Evolutionary conservation across 64 coral and sea anemone species (phyloP).

Genomic region (Montipora capricornis): DNA sequence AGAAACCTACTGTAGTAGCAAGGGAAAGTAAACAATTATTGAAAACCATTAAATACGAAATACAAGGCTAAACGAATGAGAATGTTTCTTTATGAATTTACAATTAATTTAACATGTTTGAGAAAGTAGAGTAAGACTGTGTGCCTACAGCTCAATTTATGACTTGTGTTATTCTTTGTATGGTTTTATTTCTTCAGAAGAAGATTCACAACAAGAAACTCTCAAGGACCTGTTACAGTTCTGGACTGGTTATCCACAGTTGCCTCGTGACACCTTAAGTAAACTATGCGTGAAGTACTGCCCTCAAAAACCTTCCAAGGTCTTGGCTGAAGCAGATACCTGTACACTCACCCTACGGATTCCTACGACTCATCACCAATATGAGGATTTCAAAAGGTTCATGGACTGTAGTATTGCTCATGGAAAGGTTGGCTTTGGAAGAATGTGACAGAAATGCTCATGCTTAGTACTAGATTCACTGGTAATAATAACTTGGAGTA

Average conservation of each 20-base stretch:
- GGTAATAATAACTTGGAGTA: constrained; percentile 14
- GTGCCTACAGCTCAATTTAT: not conserved
- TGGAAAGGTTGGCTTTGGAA: constrained; percentile 10
- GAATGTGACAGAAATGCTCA: not conserved
- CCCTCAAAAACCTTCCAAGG: not conserved
- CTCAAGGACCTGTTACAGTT: not conserved
- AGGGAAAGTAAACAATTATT: not conserved
- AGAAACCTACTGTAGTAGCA: not conserved
- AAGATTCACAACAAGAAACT: constrained; percentile 3
- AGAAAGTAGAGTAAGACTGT: not conserved
- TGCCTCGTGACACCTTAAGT: constrained; percentile 18
- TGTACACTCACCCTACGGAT: constrained; percentile 15
- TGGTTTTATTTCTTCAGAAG: constrained; percentile 13
- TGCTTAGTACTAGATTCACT: constrained; percentile 14
- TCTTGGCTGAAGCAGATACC: constrained; percentile 22
- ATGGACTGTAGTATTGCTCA: not conserved
- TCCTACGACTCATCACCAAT: not conserved
- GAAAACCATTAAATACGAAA: not conserved
- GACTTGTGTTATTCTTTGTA: not conserved
- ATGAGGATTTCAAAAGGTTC: constrained; percentile 16
- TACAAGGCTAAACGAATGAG: not conserved
- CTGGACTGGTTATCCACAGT: constrained; percentile 10
- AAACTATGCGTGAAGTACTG: constrained; percentile 9
- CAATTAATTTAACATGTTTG: not conserved
- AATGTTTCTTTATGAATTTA: constrained; percentile 12